Percentiles rank a stretch among this genome's conserved stretches.
These are phyloP conservation scores for Drosophila neonasuta DNA, from an alignment of 2,888 invertebrate species.

Conservation along the genomic window DNA sequence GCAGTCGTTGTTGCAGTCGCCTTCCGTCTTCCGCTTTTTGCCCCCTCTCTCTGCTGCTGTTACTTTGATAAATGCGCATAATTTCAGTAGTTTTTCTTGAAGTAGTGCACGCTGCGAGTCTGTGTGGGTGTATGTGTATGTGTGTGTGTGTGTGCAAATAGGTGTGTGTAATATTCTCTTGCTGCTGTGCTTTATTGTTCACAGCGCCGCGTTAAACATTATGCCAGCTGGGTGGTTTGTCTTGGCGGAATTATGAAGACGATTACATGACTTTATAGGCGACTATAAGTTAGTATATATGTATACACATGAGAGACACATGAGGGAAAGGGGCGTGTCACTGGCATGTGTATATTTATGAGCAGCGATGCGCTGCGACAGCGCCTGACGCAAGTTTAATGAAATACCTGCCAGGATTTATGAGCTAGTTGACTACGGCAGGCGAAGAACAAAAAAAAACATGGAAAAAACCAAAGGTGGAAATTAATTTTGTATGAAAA, in stretches of 20 bases:
- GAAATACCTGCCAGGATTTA: slow-evolving; percentile 75
- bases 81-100: slow-evolving; percentile 73
- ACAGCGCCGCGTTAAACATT: slow-evolving; percentile 72
- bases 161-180: slow-evolving; percentile 47
- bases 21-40: background rate
- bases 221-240: slow-evolving; percentile 65
- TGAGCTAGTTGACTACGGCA: slow-evolving; percentile 60
- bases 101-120: slow-evolving; percentile 38
- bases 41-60: slow-evolving; percentile 18
- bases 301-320: slow-evolving; percentile 4
- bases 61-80: slow-evolving; percentile 75
- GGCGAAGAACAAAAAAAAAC: slow-evolving; percentile 18
- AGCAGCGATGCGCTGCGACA: slow-evolving; percentile 57
- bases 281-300: slow-evolving; percentile 34
- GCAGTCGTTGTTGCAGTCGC: slow-evolving; percentile 28
- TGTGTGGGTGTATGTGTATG: slow-evolving; percentile 12
- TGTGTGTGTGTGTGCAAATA: slow-evolving; percentile 18
- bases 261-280: slow-evolving; percentile 76
- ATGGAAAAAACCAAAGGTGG: background rate
- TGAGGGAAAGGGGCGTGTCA: slow-evolving; percentile 20
- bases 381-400: slow-evolving; percentile 67
- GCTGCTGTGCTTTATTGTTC: slow-evolving; percentile 71
- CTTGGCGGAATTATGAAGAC: slow-evolving; percentile 75
- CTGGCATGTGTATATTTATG: slow-evolving; percentile 60
- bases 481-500: slow-evolving; percentile 47